phyloP scores from a whole-genome alignment of 2,113 vertebrate genomes.

The Oplegnathus fasciatus region DNA sequence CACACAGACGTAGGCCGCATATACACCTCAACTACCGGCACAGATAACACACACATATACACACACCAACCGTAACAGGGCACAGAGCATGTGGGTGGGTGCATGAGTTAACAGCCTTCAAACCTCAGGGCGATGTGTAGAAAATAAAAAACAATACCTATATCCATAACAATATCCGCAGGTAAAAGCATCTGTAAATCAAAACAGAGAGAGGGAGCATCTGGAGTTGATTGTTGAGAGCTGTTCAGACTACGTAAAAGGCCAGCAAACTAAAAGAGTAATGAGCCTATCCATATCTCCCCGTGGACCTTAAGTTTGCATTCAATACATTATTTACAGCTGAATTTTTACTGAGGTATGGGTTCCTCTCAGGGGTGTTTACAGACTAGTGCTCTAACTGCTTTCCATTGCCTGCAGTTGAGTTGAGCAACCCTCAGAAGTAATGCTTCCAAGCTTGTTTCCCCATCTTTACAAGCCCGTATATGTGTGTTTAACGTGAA shows the following conservation, averaged over 20 bases:
- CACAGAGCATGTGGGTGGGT: conserved; percentile 72
- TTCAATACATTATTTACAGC: conserved; percentile 86
- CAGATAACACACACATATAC: conserved; percentile 71
- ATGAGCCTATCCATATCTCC: conserved; percentile 82
- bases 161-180: conserved; percentile 83
- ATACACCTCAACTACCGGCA: conserved; percentile 67
- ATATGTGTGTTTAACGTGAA: conserved; percentile 30
- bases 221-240: conserved; percentile 75
- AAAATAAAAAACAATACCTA: conserved; percentile 79
- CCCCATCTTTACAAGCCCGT: conserved; percentile 45
- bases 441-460: conserved; percentile 54
- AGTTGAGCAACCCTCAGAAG: conserved; percentile 50
- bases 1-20: conserved; percentile 65
- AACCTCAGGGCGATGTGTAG: conserved; percentile 70
- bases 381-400: conserved; percentile 79
- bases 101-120: conserved; percentile 72
- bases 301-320: conserved; percentile 83
- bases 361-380: conserved; percentile 81
- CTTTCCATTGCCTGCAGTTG: conserved; percentile 70
- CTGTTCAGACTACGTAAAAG: conserved; percentile 72
- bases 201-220: conserved; percentile 73
- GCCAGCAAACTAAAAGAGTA: conserved; percentile 79
- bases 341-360: conserved; percentile 82
- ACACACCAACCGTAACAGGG: conserved; percentile 50
- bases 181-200: conserved; percentile 84